Evolutionary conservation across 2,113 vertebrate species (phyloP).

Genomic region (Piaya cayana): DNA sequence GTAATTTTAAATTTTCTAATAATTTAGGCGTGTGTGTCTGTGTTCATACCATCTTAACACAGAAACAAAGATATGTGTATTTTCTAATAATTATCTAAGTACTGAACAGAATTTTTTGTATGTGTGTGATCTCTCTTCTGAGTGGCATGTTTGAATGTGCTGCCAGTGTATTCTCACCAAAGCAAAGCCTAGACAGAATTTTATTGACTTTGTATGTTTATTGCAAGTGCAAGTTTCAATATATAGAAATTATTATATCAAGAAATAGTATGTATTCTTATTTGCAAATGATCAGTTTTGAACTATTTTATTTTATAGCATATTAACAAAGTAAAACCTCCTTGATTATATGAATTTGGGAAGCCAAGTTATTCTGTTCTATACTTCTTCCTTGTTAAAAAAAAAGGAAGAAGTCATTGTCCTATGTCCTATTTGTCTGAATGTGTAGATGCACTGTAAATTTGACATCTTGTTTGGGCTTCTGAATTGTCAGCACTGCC

Average conservation of each 20-base stretch:
- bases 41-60: background rate
- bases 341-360: background rate
- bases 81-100: background rate
- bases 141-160: background rate
- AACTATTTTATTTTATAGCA: background rate
- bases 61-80: background rate
- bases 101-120: background rate
- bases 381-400: background rate
- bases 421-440: background rate
- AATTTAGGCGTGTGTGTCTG: background rate
- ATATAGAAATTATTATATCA: background rate
- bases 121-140: background rate
- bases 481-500: background rate
- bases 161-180: background rate
- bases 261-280: background rate
- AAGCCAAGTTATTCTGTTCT: background rate
- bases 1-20: background rate
- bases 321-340: background rate
- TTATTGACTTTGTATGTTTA: background rate
- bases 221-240: background rate
- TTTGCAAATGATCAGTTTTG: background rate
- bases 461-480: rapidly evolving
- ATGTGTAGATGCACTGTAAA: background rate
- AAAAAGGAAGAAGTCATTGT: background rate
- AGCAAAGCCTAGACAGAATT: background rate